Evolutionary conservation across 2,797 vertebrate species (phyloP).

Genomic region (Macropodus opercularis): DNA sequence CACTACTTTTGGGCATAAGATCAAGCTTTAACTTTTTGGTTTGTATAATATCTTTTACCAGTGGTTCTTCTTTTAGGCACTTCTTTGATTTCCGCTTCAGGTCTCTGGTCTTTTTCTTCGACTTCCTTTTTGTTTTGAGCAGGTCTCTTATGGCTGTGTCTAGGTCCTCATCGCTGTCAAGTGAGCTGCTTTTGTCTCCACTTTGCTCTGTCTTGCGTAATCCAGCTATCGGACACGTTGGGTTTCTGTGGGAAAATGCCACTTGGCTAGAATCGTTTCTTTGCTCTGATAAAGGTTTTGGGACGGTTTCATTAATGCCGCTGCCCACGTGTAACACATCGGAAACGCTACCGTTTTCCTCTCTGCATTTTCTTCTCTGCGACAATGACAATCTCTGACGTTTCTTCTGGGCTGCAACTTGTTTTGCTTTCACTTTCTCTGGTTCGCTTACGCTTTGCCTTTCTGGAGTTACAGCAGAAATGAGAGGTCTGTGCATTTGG

Average conservation of each 20-base stretch:
- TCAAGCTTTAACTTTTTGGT: constrained; percentile 72
- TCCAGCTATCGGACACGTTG: constrained; percentile 18
- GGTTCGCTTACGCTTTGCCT: constrained; percentile 30
- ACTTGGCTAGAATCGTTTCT: constrained; percentile 41
- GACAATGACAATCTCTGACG: constrained; percentile 69
- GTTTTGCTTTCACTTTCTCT: constrained; percentile 55
- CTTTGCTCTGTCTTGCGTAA: constrained; percentile 64
- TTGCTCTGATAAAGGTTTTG: constrained; percentile 38
- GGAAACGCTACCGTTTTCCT: constrained; percentile 37
- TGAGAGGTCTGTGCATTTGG: constrained; percentile 78
- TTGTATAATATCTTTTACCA: constrained; percentile 53
- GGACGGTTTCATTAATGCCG: constrained; percentile 36
- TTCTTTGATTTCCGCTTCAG: constrained; percentile 81
- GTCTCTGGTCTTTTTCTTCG: constrained; percentile 86
- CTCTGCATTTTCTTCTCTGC: constrained; percentile 78
- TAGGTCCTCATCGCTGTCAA: constrained; percentile 97
- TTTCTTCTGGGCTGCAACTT: constrained; percentile 63
- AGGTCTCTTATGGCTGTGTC: constrained; percentile 95
- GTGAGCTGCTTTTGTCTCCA: constrained; percentile 94
- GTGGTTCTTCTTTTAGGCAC: constrained; percentile 74
- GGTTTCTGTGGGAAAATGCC: constrained; percentile 30
- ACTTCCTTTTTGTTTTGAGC: constrained; percentile 90
- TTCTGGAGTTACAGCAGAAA: constrained; percentile 25
- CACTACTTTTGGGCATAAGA: constrained; percentile 37
- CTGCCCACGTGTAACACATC: constrained; percentile 26